Base-by-base conservation (phyloP, 2,113 vertebrate species). In the Callipepla squamata region DNA sequence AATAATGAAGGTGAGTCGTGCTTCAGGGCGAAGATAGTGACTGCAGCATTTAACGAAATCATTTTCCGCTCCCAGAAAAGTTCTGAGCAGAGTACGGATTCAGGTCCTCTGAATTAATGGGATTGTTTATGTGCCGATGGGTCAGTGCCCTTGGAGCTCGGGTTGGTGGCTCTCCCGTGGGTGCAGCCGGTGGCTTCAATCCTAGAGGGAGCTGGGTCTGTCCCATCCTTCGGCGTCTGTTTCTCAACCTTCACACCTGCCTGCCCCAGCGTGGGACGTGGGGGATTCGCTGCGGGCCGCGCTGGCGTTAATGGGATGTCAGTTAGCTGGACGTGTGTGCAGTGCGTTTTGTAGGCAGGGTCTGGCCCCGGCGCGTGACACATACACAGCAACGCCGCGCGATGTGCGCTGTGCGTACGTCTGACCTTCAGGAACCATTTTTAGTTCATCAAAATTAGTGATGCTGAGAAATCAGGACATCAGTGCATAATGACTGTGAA, bases 391-490 rank as follows among this genome's bases (percentile, higher is more conserved):
- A 93, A 89, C 93, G 63, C 32, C 8, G 87, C 74, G 93, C 73
- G 84, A 68, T 63, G 50, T 83, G 97, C 95, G 1, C 86, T 81
- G 92, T 93, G 94, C 95, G 34, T 94, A 97, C 76, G 23, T 97
- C 98, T 98, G 98, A 99, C 99, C 98, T 99, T 99, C 98, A 99
- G 97, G 98, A 98, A 98, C 97, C 98, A 96, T 98, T 98, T 98
- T 98, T 99, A 99, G 98, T 99, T 99, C 98, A 98, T 99, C 98
- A 99, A 99, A 99, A 99, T 99, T 99, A 99, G 99, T 98, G 98
- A 98, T 98, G 98, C 98, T 98, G 98, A 98, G 98, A 98, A 98
- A 98, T 98, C 98, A 98, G 98, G 98, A 98, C 98, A 98, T 98
- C 98, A 98, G 98, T 98, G 98, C 98, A 99, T 99, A 99, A 99